Evolutionary conservation across 1,140 invertebrate species (phyloP), one percentile per base, ranked within the genome.

Genomic region (Catajapyx aquilonaris): DNA sequence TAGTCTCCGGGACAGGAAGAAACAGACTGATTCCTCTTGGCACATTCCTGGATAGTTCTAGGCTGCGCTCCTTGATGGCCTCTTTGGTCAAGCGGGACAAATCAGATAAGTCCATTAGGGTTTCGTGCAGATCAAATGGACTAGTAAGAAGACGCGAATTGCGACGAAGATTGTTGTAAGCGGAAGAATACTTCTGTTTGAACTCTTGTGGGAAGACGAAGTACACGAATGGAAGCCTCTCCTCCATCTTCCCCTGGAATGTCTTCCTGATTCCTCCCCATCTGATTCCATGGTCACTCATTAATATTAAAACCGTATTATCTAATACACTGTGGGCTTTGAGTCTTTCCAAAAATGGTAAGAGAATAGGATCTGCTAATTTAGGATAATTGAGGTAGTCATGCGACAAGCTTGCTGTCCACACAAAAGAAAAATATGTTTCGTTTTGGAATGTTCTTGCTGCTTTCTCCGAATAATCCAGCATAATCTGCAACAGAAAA

Each of bases 241-340:
- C 87, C 55, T 96, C 90, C 40, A 90, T 61, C 52, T 80, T 73
- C 0, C 90, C 90, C 36, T 66, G 70, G 51, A 78, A 76, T 0
- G 86, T 91, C 44, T 69, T 53, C 15, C 80, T 53, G 13, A 86
- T 72, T 2, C 62, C 59, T 2, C 88, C 87, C 61, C 80, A 93
- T 20, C 91, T 56, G 48, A 88, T 75, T 0, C 91, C 90, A 54
- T 96, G 91, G 55, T 96, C 91, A 48, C 85, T 90, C 44, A 88
- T 63, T 13, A 93, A 68, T 18, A 94, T 62, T 0, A 94, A 52
- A 0, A 68, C 52, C 0, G 71, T 71, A n/a, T 55, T 54, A 21
- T 64, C 55, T 3, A 68, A 40, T 2, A 58, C 35, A 3, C 47
- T 44, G 3, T 53, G 21, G 0, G 39, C 32, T 2, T 25, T 21